Evolutionary conservation across 2,113 vertebrate species (phyloP), one percentile per base, ranked within the genome.

Genomic region (Edolisoma coerulescens): DNA sequence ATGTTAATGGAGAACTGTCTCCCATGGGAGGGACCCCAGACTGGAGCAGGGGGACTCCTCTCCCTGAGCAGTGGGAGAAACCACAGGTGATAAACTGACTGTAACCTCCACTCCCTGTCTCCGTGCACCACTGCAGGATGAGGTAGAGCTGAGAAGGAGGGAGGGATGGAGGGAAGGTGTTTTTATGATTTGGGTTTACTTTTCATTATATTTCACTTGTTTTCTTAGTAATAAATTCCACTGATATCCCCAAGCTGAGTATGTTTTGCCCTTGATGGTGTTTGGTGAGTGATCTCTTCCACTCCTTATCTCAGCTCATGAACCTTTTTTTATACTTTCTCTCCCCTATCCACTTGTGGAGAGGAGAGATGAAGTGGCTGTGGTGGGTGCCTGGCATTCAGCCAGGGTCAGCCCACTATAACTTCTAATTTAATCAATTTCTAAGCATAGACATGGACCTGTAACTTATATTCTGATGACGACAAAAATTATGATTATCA

Each of bases 51-150:
- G 19, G 7, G 13, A 24, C 19, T 56, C 19, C 24, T 49, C 10
- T 49, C 20, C 24, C 42, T 57, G 83, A 30, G 42, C 24, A 65
- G 24, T n/a, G 0, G 13, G 19, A 13, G 42, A n/a, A 47, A 20
- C 7, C 41, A n/a, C 3, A 1, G 6, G 11, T 47, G 12, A 64
- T 47, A 10, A n/a, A n/a, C 19, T 10, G 20, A 24, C 3, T 8
- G 4, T 15, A 65, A 3, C 1, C 8, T 9, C 16, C 30, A 35
- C 16, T 14, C 24, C 26, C 20, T 30, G 5, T 30, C 16, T 24
- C 26, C 20, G 13, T 41, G 24, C 19, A 41, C 19, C 12, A 14
- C 39, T 33, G 59, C 0, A 0, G 20, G 7, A 57, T 4, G 8
- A 85, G 5, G 13, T 13, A 30, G 50, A 74, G 27, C 17, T 63